Evolutionary conservation across 2,797 vertebrate genomes (phyloP), one percentile per base, ranked within the genome.

Genomic region (Syncerus caffer): DNA sequence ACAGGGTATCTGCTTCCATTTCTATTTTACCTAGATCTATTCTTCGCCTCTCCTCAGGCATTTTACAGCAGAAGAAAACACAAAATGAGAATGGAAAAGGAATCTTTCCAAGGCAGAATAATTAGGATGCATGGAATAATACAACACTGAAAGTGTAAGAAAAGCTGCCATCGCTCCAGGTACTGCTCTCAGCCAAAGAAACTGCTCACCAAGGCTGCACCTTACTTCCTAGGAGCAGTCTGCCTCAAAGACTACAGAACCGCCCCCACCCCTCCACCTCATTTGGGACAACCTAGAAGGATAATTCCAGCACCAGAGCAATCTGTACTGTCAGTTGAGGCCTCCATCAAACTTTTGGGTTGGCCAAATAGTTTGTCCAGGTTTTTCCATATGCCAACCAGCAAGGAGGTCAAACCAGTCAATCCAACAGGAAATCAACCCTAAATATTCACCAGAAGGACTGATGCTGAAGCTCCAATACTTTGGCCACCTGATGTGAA

Each of bases 21-120:
- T 76, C 34, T 1, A 53, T 23, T 29, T 6, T 57, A 89, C n/a
- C 14, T 47, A 31, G 12, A 5, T 85, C 7, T 7, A 27, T 13
- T 42, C 11, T 3, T 9, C 2, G 3, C 25, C 9, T 89, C 31
- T 87, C 45, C 21, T 53, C 42, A 14, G n/a, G 45, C 53, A 51
- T 42, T 88, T 85, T 85, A 57, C 2, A 87, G 16, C 55, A 64
- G 55, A 60, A 88, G 60, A 71, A 89, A 94, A 80, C 42, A 80
- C 58, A 25, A 11, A 3, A 76, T 47, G 42, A 55, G 78, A 93
- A 67, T 45, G 23, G 45, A 89, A 62, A 62, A 45, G 19, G 19
- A 23, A 62, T 42, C 13, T 47, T 50, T 71, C 6, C 13, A 95
- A 71, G 16, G n/a, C 16, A 3, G n/a, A 27, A 62, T 23, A 55